Conservation (phyloP, 1,140 invertebrate genomes). For the Aphaenogaster floridana region DNA sequence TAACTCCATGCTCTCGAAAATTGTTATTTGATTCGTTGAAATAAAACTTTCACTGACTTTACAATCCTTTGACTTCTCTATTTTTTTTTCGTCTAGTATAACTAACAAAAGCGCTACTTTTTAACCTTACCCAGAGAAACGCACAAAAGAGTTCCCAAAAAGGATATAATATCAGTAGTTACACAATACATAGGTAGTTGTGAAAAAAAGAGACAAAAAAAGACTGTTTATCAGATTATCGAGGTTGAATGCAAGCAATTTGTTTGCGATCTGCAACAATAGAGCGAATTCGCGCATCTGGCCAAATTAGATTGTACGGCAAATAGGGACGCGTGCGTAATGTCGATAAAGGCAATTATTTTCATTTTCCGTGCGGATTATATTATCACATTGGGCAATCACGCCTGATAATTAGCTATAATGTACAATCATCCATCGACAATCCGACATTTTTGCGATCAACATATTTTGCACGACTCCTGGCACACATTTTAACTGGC, state of each 20-base stretch:
- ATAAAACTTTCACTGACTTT: neutral
- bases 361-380: slow-evolving; percentile 61
- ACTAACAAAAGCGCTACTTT: slow-evolving; percentile 10
- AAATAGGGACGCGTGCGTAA: slow-evolving; percentile 51
- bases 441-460: slow-evolving; percentile 27
- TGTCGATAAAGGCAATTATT: slow-evolving; percentile 62
- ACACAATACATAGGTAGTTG: slow-evolving; percentile 7
- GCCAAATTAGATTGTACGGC: slow-evolving; percentile 57
- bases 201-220: slow-evolving; percentile 11
- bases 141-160: slow-evolving; percentile 8
- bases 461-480: slow-evolving; percentile 1
- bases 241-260: slow-evolving; percentile 58
- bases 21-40: neutral
- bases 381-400: slow-evolving; percentile 55
- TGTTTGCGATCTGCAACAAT: slow-evolving; percentile 61
- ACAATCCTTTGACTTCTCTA: neutral
- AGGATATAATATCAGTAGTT: slow-evolving; percentile 22
- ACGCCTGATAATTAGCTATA: slow-evolving; percentile 49
- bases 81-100: neutral
- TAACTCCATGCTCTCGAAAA: neutral
- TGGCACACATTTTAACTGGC: neutral
- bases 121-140: neutral
- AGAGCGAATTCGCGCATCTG: slow-evolving; percentile 56
- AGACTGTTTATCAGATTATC: slow-evolving; percentile 55
- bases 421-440: slow-evolving; percentile 31